phyloP scores from a whole-genome alignment of 2,888 invertebrate genomes.

The Torymus auratus region DNA sequence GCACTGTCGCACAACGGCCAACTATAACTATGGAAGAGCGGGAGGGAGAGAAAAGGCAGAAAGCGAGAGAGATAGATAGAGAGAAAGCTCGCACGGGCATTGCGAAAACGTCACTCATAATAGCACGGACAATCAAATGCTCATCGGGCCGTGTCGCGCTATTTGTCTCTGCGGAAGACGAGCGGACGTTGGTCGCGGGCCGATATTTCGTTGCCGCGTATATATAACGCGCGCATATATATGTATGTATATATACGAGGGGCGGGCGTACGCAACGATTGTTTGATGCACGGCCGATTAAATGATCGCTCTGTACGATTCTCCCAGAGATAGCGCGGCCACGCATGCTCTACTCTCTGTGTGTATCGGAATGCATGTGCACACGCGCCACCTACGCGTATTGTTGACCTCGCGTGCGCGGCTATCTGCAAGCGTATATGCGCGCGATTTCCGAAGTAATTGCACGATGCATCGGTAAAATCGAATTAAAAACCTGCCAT shows the following conservation, averaged over 20 bases:
- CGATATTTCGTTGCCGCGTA: slow-evolving; percentile 42
- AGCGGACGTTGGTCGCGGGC: slow-evolving; percentile 62
- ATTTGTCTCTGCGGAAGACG: slow-evolving; percentile 75
- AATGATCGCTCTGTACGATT: slow-evolving; percentile 70
- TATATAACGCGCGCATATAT: slow-evolving; percentile 27
- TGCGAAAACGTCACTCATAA: slow-evolving; percentile 71
- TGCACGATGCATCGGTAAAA: slow-evolving; percentile 38
- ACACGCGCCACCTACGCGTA: slow-evolving; percentile 4
- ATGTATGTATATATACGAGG: slow-evolving; percentile 46
- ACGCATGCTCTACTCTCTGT: neutral
- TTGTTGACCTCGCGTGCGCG: slow-evolving; percentile 17
- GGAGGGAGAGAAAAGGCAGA: neutral
- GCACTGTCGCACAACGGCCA: neutral
- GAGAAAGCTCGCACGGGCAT: slow-evolving; percentile 48
- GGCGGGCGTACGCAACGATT: slow-evolving; percentile 66
- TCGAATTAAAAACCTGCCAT: slow-evolving; percentile 47
- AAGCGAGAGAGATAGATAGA: slow-evolving; percentile 20
- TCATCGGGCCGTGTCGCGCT: slow-evolving; percentile 69
- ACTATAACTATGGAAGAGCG: neutral
- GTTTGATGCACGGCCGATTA: slow-evolving; percentile 75
- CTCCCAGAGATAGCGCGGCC: slow-evolving; percentile 62
- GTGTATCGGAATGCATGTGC: neutral
- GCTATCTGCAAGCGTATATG: neutral
- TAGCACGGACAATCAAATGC: slow-evolving; percentile 75
- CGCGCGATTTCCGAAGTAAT: slow-evolving; percentile 37